Evolutionary conservation across 2,888 invertebrate genomes (phyloP), one percentile per base, ranked within the genome.

Genomic region (Antitype chi): DNA sequence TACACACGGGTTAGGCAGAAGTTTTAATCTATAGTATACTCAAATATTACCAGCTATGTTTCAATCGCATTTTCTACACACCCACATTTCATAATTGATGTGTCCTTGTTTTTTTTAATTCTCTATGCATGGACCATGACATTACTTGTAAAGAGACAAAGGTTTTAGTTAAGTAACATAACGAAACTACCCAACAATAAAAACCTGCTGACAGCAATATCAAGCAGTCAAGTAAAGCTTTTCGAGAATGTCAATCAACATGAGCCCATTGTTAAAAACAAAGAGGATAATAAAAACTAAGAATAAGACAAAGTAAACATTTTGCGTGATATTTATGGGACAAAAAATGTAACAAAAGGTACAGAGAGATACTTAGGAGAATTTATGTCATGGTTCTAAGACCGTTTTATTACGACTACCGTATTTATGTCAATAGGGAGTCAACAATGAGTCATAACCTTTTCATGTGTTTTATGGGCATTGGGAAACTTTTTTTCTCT

Each of bases 371-470:
- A 89, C 89, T 91, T 87, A 89, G 86, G 85, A 86, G 86, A 89
- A 89, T 89, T 90, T 90, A 90, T 90, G 91, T 90, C 89, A 89
- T 84, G 89, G 86, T 88, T 88, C 89, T 87, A 87, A 90, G 87
- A 87, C 88, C 82, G 85, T 91, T 93, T 93, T 92, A 94, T 90
- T 89, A 85, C 90, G 87, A 85, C 89, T 90, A 86, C 88, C 85
- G 90, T 90, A 90, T 92, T 93, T 93, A 91, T 91, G 93, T 93
- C 92, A 91, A 92, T 92, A 89, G 87, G 87, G 88, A 90, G 89
- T 89, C 86, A 91, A 93, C 94, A 94, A 93, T 92, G 93, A 92
- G 90, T 92, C 94, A 93, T 94, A 94, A 93, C 89, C 87, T 91
- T 77, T 90, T 88, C 89, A 89, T 89, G 87, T 87, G 85, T 91